Percentiles rank a stretch among this genome's conserved stretches.
Evolutionary conservation across 2,888 invertebrate species (phyloP).

Genomic region (Brachyopa scutellaris): DNA sequence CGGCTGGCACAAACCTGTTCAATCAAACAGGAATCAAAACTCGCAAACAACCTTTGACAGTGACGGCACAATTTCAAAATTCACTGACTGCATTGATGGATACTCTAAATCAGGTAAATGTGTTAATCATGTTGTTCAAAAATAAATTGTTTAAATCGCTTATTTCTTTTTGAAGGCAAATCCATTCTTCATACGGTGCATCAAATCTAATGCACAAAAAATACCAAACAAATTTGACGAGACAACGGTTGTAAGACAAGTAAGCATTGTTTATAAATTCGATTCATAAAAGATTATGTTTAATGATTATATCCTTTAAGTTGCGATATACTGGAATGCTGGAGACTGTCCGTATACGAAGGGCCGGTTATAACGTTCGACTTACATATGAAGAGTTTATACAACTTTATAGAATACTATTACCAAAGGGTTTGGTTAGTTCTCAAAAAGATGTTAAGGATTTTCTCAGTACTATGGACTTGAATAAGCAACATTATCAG

Average conservation of each 20-base stretch:
- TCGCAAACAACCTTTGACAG: conserved; percentile 94
- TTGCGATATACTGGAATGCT: conserved; percentile 98
- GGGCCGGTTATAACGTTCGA: conserved; percentile 97
- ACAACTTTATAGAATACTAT: conserved; percentile 93
- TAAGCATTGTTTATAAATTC: conserved; percentile 50
- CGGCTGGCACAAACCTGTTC: conserved; percentile 82
- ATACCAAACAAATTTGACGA: conserved; percentile 96
- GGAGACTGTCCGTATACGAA: conserved; percentile 96
- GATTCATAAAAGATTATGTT: background rate
- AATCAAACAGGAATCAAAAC: conserved; percentile 83
- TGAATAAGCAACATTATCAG: conserved; percentile 95
- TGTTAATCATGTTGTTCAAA: no score
- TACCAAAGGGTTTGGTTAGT: conserved; percentile 93
- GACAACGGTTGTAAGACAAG: conserved; percentile 91
- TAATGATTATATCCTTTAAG: conserved; percentile 83
- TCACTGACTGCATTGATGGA: conserved; percentile 96
- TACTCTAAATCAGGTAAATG: conserved; percentile 89
- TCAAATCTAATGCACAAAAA: conserved; percentile 97
- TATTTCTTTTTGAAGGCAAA: conserved; percentile 80
- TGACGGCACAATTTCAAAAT: conserved; percentile 97
- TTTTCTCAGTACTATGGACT: conserved; percentile 91
- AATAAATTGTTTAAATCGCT: background rate
- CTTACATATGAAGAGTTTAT: conserved; percentile 97
- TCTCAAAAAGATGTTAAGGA: conserved; percentile 92
- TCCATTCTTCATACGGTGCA: conserved; percentile 89